phyloP scores from a whole-genome alignment of 2,888 invertebrate genomes.

The Sminthurides aquaticus region DNA sequence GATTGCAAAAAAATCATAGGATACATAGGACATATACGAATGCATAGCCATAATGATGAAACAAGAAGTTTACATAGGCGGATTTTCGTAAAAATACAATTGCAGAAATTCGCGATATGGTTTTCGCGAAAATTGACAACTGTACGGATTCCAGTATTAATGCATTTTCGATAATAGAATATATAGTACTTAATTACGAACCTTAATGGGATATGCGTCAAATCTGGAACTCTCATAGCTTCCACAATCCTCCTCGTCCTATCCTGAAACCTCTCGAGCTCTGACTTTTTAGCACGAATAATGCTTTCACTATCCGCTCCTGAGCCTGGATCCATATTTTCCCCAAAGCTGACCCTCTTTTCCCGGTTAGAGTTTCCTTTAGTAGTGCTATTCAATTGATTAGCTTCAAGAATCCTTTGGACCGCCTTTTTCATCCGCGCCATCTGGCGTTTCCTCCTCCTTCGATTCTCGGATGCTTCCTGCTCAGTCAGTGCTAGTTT shows the following conservation, averaged over 20 bases:
- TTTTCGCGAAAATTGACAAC: no score
- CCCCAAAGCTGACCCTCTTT: neutral
- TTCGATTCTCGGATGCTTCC: conserved; percentile 38
- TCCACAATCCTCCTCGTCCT: conserved; percentile 35
- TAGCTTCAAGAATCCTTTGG: conserved; percentile 33
- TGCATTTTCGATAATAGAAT: no score
- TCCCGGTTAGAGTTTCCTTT: neutral
- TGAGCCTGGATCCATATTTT: neutral
- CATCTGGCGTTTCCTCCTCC: conserved; percentile 38
- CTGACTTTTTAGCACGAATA: conserved; percentile 12
- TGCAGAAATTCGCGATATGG: no score
- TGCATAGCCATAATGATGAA: no score
- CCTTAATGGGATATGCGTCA: conserved; percentile 39
- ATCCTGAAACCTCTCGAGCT: conserved; percentile 37
- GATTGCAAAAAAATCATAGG: no score
- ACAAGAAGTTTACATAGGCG: no score
- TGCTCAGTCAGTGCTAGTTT: conserved; percentile 37
- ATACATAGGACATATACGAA: no score
- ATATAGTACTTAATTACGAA: no score
- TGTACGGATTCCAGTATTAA: no score
- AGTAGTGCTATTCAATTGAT: conserved; percentile 20
- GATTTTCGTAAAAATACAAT: no score
- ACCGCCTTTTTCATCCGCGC: conserved; percentile 42
- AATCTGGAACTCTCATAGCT: conserved; percentile 39
- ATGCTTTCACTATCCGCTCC: neutral